Base-by-base conservation (phyloP, 2,888 invertebrate species). In the Philaethria dido region DNA sequence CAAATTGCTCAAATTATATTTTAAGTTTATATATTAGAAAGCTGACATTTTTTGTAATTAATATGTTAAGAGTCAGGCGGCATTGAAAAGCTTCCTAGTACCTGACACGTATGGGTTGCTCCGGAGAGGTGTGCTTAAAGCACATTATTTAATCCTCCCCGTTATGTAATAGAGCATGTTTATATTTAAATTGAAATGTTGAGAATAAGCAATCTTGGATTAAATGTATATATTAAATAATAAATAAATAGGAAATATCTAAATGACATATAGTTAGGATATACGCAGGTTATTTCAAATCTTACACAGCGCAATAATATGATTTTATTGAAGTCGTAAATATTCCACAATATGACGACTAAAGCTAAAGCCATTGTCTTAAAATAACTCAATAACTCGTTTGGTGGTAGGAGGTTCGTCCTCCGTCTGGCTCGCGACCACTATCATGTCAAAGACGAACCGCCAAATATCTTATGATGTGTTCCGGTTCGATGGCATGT, bases 81-180 rank as follows among this genome's bases (percentile, higher is more conserved):
- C 91, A 82, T 78, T 76, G 73, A 68, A 73, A 74, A 81, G 93
- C 93, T 93, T 92, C 93, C 92, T 87, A 88, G 93, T 93, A 93
- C 93, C 93, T 93, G 93, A 89, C 88, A 84, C 76, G 74, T 76
- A 74, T 66, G 72, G 72, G 69, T 75, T 89, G 89, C 92, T 93
- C 90, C 89, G 76, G 87, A 82, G 83, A 82, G 89, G 85, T 68
- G 54, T 33, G 64, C 54, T 66, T 59, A 50, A 65, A 68, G 63
- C 64, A 62, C 48, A 13, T 52, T 63, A 11, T 16, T 77, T 83
- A 14, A 77, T 83, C 84, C 82, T 85, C 82, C 80, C 85, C 83
- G 69, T 64, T 36, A 71, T 63, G 71, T 65, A 50, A 59, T 62
- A 80, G 89, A 89, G 87, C 88, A 85, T 80, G 81, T 81, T 65